A percentile compares a stretch with the other conserved stretches of the same genome.
These are phyloP conservation scores for Ursus arctos DNA, from an alignment of 2,113 vertebrate genomes.

Conservation along the genomic window DNA sequence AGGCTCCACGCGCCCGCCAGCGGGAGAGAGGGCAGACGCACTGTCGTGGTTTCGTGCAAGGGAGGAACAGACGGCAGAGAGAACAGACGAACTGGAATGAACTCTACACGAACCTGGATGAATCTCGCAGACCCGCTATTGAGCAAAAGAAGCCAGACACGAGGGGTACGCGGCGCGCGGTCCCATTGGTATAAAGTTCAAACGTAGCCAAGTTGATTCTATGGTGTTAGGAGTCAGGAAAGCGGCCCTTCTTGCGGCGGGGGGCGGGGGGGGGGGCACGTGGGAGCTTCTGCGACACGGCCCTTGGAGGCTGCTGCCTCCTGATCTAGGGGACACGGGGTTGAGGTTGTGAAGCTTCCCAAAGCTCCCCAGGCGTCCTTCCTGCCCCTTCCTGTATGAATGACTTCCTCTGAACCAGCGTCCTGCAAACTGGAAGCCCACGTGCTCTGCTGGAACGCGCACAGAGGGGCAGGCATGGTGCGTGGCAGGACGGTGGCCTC, in stretches of 20 bases:
- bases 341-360: not conserved
- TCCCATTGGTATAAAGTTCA: not conserved
- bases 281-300: not conserved
- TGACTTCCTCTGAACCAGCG: not conserved
- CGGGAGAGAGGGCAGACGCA: not conserved
- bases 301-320: not conserved
- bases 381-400: not conserved
- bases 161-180: fast-evolving
- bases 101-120: not conserved
- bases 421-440: not conserved
- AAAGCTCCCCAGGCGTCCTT: not conserved
- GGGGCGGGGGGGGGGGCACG: fast-evolving
- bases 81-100: no score
- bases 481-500: not conserved
- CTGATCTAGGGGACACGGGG: not conserved
- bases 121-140: not conserved
- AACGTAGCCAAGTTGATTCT: not conserved
- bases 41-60: not conserved
- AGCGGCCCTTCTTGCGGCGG: no score
- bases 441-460: not conserved
- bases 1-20: not conserved
- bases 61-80: not conserved
- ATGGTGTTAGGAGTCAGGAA: not conserved
- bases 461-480: not conserved
- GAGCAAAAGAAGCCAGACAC: not conserved